Base-by-base conservation (phyloP, 2,888 invertebrate genomes). In the Lepidonotus clava region DNA sequence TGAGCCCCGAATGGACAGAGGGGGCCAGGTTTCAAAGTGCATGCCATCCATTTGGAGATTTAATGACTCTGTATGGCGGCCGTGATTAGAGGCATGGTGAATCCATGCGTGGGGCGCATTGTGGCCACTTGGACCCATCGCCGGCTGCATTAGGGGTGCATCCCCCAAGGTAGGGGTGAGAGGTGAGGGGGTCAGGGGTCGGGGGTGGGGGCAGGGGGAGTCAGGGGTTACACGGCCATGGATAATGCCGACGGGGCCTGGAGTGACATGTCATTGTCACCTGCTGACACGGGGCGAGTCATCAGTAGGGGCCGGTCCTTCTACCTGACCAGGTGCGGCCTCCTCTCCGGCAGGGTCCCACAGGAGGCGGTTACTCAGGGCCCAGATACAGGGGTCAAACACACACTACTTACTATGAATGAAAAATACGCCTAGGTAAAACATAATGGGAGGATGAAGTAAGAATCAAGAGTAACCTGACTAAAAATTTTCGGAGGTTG, bases 191-290 rank as follows among this genome's bases (percentile, higher is more conserved):
- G 76, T 76, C 76, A 24, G n/a, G 76, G 76, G 76, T 76, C 76
- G 36, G 8, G 11, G 76, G 36, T 21, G 76, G 14, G 38, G 24
- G 38, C 38, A 40, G 21, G 34, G 28, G n/a, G 76, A 76, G 76
- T 36, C 80, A 46, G 28, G 51, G 80, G 80, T 80, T 80, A 80
- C 80, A 21, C 24, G 41, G 46, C 32, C 11, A 1, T 80, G 80
- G 46, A 51, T 80, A 80, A 41, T 41, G 80, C 80, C 0, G 4
- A 6, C 32, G 32, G 80, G 0, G 8, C 18, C 32, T 41, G 6
- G 24, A 80, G 51, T 41, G 80, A 41, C 80, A 80, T 80, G 80
- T 80, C 46, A 80, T 80, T 80, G 80, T 80, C 80, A 46, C 46
- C 11, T n/a, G 32, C 28, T 80, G 80, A 80, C 80, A 80, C 41